These are phyloP conservation scores for Cyprinus carpio DNA, from an alignment of 2,113 vertebrate genomes.

Conservation along the genomic window DNA sequence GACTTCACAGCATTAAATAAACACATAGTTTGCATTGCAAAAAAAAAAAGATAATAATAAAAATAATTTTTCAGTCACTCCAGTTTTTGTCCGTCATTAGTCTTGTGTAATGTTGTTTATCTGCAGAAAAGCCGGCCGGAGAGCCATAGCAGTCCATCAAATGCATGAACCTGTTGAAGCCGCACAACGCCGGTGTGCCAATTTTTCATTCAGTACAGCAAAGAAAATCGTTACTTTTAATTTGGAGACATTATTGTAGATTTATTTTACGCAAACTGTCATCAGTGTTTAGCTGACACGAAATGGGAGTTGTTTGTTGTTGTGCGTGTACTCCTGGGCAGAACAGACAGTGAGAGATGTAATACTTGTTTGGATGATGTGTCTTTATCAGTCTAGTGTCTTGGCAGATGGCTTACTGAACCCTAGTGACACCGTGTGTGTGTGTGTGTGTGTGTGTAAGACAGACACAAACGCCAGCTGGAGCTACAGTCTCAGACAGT, in stretches of 20 bases:
- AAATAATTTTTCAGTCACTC: not conserved
- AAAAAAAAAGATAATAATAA: not conserved
- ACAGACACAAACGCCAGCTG: constrained; percentile 31
- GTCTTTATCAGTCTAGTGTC: constrained; percentile 25
- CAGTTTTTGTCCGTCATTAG: not conserved
- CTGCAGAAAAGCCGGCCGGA: not conserved
- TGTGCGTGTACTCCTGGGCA: not conserved
- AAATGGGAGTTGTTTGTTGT: constrained; percentile 8
- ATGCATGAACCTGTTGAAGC: not conserved
- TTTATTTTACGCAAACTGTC: not conserved
- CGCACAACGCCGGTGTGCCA: not conserved
- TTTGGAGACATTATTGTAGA: not conserved
- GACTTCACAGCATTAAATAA: constrained; percentile 1
- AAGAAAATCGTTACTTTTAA: not conserved
- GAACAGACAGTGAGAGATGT: constrained; percentile 9
- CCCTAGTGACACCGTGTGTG: constrained; percentile 12
- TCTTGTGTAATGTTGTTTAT: not conserved
- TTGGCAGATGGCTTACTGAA: constrained; percentile 40
- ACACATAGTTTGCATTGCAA: not conserved
- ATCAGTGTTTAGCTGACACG: not conserved
- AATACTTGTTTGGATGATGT: constrained; percentile 19
- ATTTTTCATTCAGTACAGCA: not conserved
- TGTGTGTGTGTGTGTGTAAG: not conserved
- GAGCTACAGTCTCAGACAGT: constrained; percentile 10
- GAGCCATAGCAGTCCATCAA: not conserved